Evolutionary conservation across 2,797 vertebrate species (phyloP), one percentile per base, ranked within the genome.

Genomic region (Chaenodraco wilsoni): DNA sequence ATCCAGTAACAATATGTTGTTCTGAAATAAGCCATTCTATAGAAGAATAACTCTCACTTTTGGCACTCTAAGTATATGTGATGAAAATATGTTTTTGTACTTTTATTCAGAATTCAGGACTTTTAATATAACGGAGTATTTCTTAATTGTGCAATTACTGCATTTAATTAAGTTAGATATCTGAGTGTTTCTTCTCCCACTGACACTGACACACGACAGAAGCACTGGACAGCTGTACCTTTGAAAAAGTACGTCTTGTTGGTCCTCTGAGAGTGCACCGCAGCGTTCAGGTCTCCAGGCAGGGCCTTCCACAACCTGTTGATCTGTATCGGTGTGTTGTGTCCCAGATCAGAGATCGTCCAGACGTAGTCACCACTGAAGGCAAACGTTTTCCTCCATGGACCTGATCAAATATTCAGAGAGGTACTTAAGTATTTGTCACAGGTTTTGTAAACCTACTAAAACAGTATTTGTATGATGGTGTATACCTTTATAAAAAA

Each of bases 351-450:
- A 10, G 95, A 94, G 83, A 98, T 87, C 0, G 95, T 96, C 97
- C 97, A 98, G 75, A 96, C 91, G 0, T 96, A 96, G 66, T 95
- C 88, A 3, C 96, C 96, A 51, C 95, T 96, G 85, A 98, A 98
- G 31, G 96, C 96, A 81, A 95, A 97, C 0, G 95, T 97, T 85
- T 96, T 96, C 41, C 78, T 91, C 74, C 92, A 95, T 10, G 96
- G 96, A 49, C 96, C 96, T 98, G 86, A 62, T 14, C 9, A 23
- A 52, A 74, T 9, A 77, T 0, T 60, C 52, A 44, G 11, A 7
- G 15, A 65, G 21, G 8, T 41, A 9, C 5, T 65, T 0, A 71
- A 19, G 15, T 23, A 1, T 61, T 16, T 71, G 51, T 59, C 48
- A 44, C 8, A 63, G 15, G 9, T 48, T 27, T 31, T 54, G 2